A percentile compares a stretch with the other conserved stretches of the same genome.
These are phyloP conservation scores for Caenorhabditis tropicalis DNA, from an alignment of 1,140 invertebrate genomes.

Conservation along the genomic window DNA sequence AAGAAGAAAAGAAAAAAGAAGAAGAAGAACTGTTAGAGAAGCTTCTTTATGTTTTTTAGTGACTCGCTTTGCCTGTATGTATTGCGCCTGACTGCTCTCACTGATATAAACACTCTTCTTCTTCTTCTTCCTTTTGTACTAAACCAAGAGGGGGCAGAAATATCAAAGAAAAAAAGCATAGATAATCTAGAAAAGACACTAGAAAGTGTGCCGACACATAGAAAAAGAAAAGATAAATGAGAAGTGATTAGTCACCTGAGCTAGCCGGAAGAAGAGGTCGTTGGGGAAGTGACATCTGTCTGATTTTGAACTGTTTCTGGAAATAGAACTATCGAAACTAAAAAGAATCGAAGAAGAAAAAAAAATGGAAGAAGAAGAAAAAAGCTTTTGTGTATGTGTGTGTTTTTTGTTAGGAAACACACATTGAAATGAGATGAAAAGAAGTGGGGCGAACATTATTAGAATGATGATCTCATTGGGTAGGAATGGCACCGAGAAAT, in stretches of 20 bases:
- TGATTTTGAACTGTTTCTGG: conserved; percentile 1
- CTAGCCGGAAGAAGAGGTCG: conserved; percentile 17
- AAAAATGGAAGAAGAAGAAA: neutral
- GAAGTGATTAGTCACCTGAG: conserved; percentile 17
- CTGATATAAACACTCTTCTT: conserved; percentile 24
- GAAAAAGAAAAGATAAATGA: neutral
- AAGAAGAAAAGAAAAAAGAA: neutral
- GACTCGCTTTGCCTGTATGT: neutral
- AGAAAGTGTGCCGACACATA: neutral
- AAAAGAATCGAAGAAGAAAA: neutral
- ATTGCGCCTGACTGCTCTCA: conserved; percentile 14
- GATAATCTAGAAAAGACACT: neutral
- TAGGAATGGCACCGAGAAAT: conserved; percentile 40
- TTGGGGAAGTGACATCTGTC: neutral
- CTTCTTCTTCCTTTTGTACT: neutral
- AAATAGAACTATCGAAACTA: neutral
- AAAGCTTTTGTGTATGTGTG: conserved; percentile 34
- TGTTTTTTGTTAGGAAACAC: conserved; percentile 13
- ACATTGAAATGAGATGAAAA: neutral
- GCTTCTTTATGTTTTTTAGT: conserved; percentile 34
- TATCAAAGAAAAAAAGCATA: neutral
- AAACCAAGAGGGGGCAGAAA: neutral
- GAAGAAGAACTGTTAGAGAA: neutral
- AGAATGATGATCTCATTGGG: conserved; percentile 44
- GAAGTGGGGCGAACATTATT: conserved; percentile 24